phyloP scores from a whole-genome alignment of 2,888 invertebrate species.

The Plebejus melissa region DNA sequence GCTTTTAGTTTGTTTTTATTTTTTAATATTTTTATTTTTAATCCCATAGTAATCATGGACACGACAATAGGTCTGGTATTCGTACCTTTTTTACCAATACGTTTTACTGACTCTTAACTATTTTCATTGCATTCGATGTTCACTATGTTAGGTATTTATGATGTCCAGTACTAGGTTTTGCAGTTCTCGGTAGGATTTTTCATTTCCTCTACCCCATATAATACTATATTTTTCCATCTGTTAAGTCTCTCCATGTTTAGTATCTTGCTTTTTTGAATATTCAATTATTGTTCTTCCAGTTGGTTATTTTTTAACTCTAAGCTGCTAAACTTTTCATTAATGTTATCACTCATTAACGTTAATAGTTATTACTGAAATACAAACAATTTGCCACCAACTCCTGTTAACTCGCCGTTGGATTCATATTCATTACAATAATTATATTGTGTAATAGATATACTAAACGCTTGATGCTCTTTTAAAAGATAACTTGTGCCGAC shows the following conservation, averaged over 20 bases:
- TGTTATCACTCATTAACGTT: not conserved
- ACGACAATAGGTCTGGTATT: conserved; percentile 36
- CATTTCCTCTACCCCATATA: not conserved
- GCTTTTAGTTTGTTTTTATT: conserved; percentile 32
- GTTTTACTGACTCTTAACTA: conserved; percentile 34
- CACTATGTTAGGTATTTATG: conserved; percentile 36
- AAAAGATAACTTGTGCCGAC: not conserved
- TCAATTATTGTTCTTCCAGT: conserved; percentile 27
- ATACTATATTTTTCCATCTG: not conserved
- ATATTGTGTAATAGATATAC: not conserved
- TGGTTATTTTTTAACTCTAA: conserved; percentile 21
- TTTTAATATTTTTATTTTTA: conserved; percentile 33
- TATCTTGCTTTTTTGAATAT: not conserved
- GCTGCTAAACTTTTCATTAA: conserved; percentile 3
- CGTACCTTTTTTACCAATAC: conserved; percentile 37
- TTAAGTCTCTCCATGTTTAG: not conserved
- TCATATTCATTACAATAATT: not conserved
- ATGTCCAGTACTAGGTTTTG: conserved; percentile 29
- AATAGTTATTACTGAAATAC: too few relatives aligned
- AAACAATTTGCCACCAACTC: not conserved
- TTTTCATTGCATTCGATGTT: conserved; percentile 32
- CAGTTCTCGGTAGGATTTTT: conserved; percentile 16
- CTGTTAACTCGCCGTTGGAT: not conserved
- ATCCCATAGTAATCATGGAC: conserved; percentile 33
- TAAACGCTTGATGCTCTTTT: not conserved